Evolutionary conservation across 2,888 invertebrate species (phyloP).

Genomic region (Tetragonisca angustula): DNA sequence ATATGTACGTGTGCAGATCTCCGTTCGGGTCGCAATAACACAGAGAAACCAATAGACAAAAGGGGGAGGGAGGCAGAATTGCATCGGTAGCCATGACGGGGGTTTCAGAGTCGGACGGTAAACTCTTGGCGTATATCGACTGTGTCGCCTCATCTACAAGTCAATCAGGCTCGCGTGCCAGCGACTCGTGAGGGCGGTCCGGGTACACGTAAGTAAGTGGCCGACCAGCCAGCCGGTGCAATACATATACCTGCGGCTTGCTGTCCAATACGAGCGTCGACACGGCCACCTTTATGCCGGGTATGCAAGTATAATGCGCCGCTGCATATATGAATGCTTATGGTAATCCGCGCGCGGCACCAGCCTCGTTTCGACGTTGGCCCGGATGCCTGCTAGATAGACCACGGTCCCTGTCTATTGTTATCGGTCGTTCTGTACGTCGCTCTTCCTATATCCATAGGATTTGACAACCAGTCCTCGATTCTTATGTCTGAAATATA

Average conservation of each 20-base stretch:
- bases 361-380: conserved; percentile 77
- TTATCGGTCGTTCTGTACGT: conserved; percentile 69
- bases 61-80: conserved; percentile 22
- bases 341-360: conserved; percentile 79
- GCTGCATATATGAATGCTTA: conserved; percentile 83
- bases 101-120: conserved; percentile 64
- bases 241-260: conserved; percentile 46
- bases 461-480: neutral
- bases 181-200: conserved; percentile 78
- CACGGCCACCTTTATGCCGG: conserved; percentile 73
- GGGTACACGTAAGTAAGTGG: conserved; percentile 73
- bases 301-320: conserved; percentile 82
- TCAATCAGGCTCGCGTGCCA: conserved; percentile 83
- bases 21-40: neutral
- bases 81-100: conserved; percentile 38
- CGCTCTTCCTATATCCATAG: conserved; percentile 47
- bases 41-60: conserved; percentile 1
- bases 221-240: conserved; percentile 64
- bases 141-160: conserved; percentile 84
- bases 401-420: conserved; percentile 72
- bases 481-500: neutral
- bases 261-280: conserved; percentile 66
- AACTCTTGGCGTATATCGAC: conserved; percentile 78
- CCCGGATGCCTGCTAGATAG: conserved; percentile 73
- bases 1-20: neutral